Conservation (phyloP, 2,797 vertebrate genomes). For the Sphenopsis melanotis region DNA sequence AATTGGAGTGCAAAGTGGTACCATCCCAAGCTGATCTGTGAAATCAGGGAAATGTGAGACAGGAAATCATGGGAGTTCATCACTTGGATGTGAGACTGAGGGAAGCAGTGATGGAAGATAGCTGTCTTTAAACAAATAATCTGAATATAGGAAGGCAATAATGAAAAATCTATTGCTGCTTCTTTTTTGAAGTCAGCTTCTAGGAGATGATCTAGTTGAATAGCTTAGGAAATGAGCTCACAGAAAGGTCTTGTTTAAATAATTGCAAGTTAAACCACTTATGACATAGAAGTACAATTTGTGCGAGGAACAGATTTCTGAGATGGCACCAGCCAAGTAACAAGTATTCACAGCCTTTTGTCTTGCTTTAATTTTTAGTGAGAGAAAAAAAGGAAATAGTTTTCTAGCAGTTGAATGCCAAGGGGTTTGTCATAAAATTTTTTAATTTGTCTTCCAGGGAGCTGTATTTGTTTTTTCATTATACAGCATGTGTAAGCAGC, state of each 20-base stretch:
- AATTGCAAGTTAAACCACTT: not conserved
- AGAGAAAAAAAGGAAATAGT: not conserved
- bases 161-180: not conserved
- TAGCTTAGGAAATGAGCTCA: not conserved
- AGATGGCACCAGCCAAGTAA: not conserved
- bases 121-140: not conserved
- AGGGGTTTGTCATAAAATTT: rapidly evolving
- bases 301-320: not conserved
- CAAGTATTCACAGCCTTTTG: not conserved
- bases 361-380: not conserved
- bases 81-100: not conserved
- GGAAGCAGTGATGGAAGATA: not conserved
- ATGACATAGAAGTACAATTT: not conserved
- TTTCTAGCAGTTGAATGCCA: not conserved
- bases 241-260: not conserved
- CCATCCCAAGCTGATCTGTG: not conserved
- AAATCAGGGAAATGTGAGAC: not conserved
- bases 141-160: not conserved
- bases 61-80: not conserved
- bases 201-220: not conserved
- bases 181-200: not conserved
- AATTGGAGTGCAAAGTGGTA: not conserved
- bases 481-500: not conserved
- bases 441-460: not conserved
- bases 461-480: not conserved